Conservation (phyloP, 2,888 invertebrate species). For the Acanthosepion lycidas region DNA sequence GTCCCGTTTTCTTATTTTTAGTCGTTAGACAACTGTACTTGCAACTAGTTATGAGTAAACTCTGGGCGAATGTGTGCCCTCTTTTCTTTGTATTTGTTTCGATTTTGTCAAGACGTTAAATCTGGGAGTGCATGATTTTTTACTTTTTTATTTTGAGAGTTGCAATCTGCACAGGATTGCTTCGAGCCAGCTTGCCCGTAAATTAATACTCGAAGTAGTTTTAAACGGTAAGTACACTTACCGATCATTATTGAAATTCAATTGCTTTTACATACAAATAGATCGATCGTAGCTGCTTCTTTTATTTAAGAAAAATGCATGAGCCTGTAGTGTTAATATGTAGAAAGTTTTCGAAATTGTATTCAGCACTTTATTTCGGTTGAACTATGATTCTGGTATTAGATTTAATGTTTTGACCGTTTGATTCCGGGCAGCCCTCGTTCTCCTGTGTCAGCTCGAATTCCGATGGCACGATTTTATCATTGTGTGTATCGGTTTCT, state of each 20-base stretch:
- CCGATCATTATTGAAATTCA: no score
- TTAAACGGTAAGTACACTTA: no score
- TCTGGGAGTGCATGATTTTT: neutral
- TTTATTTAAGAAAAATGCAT: neutral
- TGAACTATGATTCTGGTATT: no score
- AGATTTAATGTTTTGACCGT: neutral
- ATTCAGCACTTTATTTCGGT: no score
- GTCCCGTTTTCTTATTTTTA: neutral
- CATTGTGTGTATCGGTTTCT: no score
- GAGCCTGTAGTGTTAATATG: neutral
- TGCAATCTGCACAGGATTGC: neutral
- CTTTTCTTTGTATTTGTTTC: neutral
- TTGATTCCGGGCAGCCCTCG: neutral
- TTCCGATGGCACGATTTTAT: no score
- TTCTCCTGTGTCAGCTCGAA: neutral
- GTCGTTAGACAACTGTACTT: conserved; percentile 33
- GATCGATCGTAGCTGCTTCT: neutral
- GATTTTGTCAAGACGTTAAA: neutral
- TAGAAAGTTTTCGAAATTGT: no score
- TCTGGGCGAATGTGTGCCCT: neutral
- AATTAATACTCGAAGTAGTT: neutral
- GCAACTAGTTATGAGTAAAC: conserved; percentile 33
- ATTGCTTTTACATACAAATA: neutral
- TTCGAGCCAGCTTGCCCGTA: neutral
- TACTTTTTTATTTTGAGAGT: neutral